Evolutionary conservation across 2,888 invertebrate species (phyloP), one percentile per base, ranked within the genome.

Genomic region (Cremastinae sp.): DNA sequence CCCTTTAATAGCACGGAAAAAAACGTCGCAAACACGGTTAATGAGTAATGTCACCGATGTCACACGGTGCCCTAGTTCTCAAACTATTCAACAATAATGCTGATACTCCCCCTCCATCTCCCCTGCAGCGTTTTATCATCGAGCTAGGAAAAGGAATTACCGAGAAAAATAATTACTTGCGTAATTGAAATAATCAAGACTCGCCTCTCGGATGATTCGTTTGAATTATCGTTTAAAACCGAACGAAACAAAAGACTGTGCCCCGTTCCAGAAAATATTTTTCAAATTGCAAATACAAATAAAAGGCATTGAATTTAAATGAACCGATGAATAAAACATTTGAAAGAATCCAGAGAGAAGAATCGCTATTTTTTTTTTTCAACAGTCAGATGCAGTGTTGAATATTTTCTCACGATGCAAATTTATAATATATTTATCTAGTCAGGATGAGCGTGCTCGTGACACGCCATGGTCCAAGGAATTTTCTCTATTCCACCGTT

Each of bases 21-120:
- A 75, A 83, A n/a, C 80, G 82, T 76, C 80, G 82, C 82, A 82
- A 83, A n/a, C n/a, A n/a, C 79, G 80, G 80, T 84, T 85, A 85
- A 87, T 86, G 82, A 83, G 79, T 83, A 79, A 79, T 86, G 86
- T 85, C 84, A 83, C 83, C 83, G 79, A 80, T 83, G 83, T 85
- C 86, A 86, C 81, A n/a, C n/a, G 83, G 75, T 84, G 87, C 81
- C 86, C 87, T 69, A 86, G 83, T 87, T 88, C 87, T 85, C 86
- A 87, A 84, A 86, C 82, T 79, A 83, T 84, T 82, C 58, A 77
- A 47, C 41, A 76, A 73, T 64, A 45, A 69, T 66, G 47, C 64
- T 28, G 10, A 38, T 10, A 5, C 58, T 34, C n/a, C 41, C 54
- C n/a, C n/a, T n/a, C n/a, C n/a, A n/a, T n/a, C n/a, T n/a, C n/a